Percentiles rank a stretch among this genome's conserved stretches.
phyloP scores from a whole-genome alignment of 2,113 vertebrate species.

The Edolisoma coerulescens region DNA sequence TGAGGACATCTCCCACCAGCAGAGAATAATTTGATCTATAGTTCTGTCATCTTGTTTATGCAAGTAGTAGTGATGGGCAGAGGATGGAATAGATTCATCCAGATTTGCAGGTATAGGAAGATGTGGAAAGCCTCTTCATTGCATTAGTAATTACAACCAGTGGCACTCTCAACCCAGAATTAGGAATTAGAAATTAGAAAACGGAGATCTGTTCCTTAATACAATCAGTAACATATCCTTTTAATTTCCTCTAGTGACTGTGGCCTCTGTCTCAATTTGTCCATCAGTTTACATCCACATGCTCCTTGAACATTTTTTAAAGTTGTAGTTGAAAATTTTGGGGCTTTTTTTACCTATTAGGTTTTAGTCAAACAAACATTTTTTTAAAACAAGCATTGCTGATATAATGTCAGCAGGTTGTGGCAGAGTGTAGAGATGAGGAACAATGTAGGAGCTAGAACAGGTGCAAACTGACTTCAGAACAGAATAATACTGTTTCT shows the following conservation, averaged over 20 bases:
- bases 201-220: not conserved
- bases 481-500: not conserved
- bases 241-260: not conserved
- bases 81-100: not conserved
- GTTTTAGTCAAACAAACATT: not conserved
- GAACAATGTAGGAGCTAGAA: not conserved
- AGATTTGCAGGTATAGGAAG: not conserved
- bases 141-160: not conserved
- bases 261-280: not conserved
- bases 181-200: not conserved
- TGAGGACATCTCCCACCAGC: not conserved
- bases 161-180: not conserved
- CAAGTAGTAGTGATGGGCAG: not conserved
- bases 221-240: not conserved
- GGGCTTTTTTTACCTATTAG: not conserved
- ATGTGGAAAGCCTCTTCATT: not conserved
- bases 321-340: not conserved
- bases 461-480: not conserved
- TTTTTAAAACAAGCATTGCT: not conserved
- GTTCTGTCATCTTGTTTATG: not conserved
- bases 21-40: not conserved
- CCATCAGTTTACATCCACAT: not conserved
- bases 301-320: not conserved
- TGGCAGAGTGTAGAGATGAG: not conserved
- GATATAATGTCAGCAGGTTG: not conserved